Evolutionary conservation across 2,113 vertebrate species (phyloP), one percentile per base, ranked within the genome.

Genomic region (Electrona antarctica): DNA sequence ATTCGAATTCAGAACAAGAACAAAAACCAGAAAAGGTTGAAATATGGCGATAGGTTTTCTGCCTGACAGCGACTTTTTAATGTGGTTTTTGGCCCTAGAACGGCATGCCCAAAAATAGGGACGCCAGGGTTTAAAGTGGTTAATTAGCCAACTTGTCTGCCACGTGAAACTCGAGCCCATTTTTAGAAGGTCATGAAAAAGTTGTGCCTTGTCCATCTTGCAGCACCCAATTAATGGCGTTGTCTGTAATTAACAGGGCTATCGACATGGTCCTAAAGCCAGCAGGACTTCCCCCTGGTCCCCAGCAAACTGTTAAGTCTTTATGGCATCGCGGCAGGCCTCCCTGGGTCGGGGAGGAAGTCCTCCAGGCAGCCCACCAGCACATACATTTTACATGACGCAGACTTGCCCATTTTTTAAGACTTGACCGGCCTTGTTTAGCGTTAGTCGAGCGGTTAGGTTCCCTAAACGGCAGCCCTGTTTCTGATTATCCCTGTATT

Each of bases 401-500:
- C 79, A 86, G 69, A 77, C 73, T 75, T 86, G 69, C 87, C 80
- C 62, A n/a, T 21, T 84, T 88, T 84, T 41, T 86, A 82, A 86
- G 81, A 74, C 81, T 68, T 56, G 4, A 62, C 74, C 80, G 77
- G 70, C 76, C 73, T 82, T 85, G 86, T 89, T 87, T 74, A 80
- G 82, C 67, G 85, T 80, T 77, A 64, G 79, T 63, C 14, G 73
- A 80, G 82, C n/a, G 63, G 73, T 81, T 77, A 46, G 63, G 65
- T 81, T 86, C 76, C 77, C 85, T 87, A 59, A 80, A 73, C 82
- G 64, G 73, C 83, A 80, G 78, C 58, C 41, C 90, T 92, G 91
- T 80, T 92, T 87, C 79, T 91, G 80, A 92, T 93, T 93, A 93
- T 58, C 64, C 1, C 45, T 1, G 29, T 64, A 77, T 91, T 91